These are phyloP conservation scores for Camelus dromedarius DNA, from an alignment of 2,113 vertebrate genomes.

Conservation along the genomic window DNA sequence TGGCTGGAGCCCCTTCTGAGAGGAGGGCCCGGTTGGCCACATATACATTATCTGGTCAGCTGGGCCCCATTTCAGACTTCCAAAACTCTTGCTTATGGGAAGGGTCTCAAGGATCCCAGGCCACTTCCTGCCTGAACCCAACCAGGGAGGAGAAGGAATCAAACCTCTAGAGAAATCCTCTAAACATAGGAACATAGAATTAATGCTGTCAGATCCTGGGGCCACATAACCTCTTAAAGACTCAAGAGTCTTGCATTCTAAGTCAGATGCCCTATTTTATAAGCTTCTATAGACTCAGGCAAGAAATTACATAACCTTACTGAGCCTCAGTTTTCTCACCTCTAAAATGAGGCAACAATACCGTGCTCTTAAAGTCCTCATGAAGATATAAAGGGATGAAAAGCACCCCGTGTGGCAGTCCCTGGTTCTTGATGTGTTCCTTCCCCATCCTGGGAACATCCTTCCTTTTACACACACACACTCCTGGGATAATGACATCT, in stretches of 20 bases:
- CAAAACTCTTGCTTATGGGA: neutral
- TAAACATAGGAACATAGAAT: neutral
- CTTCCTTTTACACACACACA: neutral
- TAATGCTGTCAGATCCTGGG: neutral
- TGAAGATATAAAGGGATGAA: neutral
- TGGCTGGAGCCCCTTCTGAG: neutral
- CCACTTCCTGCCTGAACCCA: neutral
- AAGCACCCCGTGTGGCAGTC: neutral
- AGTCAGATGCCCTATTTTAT: neutral
- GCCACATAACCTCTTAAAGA: neutral
- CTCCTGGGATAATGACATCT: neutral
- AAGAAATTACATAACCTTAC: neutral
- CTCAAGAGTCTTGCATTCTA: neutral
- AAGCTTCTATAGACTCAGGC: neutral
- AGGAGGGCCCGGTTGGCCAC: neutral
- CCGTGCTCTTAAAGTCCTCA: neutral
- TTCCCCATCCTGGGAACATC: neutral
- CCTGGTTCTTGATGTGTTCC: neutral
- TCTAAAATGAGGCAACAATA: neutral
- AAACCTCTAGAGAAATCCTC: neutral
- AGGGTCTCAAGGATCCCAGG: neutral
- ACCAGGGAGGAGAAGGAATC: neutral
- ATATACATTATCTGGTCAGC: neutral
- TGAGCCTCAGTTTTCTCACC: slow-evolving; percentile 12
- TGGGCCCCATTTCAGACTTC: neutral